Evolutionary conservation across 1,140 invertebrate species (phyloP).

Genomic region (Ceratosolen solmsi): DNA sequence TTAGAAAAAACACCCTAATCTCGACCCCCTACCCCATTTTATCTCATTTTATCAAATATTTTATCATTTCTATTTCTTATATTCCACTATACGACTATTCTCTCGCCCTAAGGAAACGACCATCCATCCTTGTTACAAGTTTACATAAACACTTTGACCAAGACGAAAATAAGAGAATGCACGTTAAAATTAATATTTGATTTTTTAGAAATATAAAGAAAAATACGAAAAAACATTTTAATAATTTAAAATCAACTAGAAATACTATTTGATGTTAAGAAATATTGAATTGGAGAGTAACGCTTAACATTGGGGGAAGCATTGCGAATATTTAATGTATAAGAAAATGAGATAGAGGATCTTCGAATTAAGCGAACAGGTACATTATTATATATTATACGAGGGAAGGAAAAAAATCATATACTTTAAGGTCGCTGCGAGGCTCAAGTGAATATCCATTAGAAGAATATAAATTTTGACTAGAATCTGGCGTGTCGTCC

Average conservation of each 20-base stretch:
- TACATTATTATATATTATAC: slow-evolving; percentile 29
- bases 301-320: not conserved
- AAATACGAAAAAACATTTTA: no score
- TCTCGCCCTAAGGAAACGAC: slow-evolving; percentile 6
- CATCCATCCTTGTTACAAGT: slow-evolving; percentile 24
- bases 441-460: slow-evolving; percentile 55
- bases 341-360: slow-evolving; percentile 43
- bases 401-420: slow-evolving; percentile 31
- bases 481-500: slow-evolving; percentile 62
- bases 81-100: slow-evolving; percentile 47
- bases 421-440: slow-evolving; percentile 47
- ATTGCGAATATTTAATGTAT: slow-evolving; percentile 24
- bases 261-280: not conserved
- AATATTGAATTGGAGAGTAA: not conserved
- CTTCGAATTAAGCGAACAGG: slow-evolving; percentile 35
- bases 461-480: slow-evolving; percentile 66
- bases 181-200: not conserved
- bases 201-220: no score
- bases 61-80: slow-evolving; percentile 13
- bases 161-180: not conserved
- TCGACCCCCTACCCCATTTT: slow-evolving; percentile 32
- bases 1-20: slow-evolving; percentile 44
- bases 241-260: not conserved
- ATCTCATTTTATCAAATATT: slow-evolving; percentile 39
- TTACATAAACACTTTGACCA: slow-evolving; percentile 8